phyloP scores from a whole-genome alignment of 2,888 invertebrate genomes.

The Epiperipatus broadwayi region DNA sequence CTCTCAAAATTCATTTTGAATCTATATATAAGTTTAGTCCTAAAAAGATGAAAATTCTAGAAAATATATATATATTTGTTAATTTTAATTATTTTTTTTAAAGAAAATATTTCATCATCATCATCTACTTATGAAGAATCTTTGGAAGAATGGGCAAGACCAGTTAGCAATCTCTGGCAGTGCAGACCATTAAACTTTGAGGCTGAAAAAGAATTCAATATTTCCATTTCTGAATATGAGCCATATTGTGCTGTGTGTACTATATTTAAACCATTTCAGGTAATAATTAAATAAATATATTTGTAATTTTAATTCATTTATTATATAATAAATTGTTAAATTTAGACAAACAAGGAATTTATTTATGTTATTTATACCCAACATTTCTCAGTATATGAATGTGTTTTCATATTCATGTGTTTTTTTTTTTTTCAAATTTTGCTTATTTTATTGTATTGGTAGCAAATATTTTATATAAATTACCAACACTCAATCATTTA shows the following conservation, averaged over 20 bases:
- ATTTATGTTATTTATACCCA: background rate
- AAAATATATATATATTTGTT: no score
- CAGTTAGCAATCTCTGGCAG: constrained; percentile 29
- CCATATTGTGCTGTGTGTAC: constrained; percentile 41
- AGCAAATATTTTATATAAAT: no score
- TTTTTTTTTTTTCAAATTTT: no score
- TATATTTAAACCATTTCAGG: constrained; percentile 28
- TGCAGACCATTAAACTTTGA: constrained; percentile 29
- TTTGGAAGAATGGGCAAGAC: constrained; percentile 23
- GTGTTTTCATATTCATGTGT: no score
- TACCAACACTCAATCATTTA: no score
- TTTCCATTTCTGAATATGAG: constrained; percentile 31
- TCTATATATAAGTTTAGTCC: no score
- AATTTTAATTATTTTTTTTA: no score
- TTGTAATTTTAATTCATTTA: constrained; percentile 1
- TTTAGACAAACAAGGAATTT: background rate
- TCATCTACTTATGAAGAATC: background rate
- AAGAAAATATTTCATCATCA: no score
- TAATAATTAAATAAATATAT: constrained; percentile 6
- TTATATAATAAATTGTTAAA: background rate
- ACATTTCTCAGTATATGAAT: constrained; percentile 6
- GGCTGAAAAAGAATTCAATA: constrained; percentile 34
- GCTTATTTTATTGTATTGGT: no score
- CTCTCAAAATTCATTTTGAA: no score
- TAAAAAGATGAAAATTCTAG: no score